phyloP scores from a whole-genome alignment of 1,140 invertebrate genomes.

The Ctenoplectra terminalis region DNA sequence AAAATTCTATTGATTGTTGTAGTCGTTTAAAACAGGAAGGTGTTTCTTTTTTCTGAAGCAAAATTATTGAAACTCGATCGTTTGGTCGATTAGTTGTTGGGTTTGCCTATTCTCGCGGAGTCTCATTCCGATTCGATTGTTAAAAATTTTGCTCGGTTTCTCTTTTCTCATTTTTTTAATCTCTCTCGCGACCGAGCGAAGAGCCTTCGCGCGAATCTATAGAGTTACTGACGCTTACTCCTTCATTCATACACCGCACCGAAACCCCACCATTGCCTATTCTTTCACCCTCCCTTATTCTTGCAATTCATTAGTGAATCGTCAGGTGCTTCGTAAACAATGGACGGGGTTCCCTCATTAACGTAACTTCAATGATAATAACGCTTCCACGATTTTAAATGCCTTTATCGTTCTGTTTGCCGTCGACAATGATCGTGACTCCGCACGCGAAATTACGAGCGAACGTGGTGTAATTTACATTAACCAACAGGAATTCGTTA shows the following conservation, averaged over 20 bases:
- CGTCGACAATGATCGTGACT: slow-evolving; percentile 51
- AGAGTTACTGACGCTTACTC: slow-evolving; percentile 34
- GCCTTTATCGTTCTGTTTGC: slow-evolving; percentile 14
- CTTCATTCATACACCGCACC: slow-evolving; percentile 13
- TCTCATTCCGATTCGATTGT: neutral
- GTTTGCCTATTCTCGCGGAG: neutral
- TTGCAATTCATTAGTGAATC: slow-evolving; percentile 63
- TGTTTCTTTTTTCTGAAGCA: neutral
- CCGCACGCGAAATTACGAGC: neutral
- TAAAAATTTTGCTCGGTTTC: neutral
- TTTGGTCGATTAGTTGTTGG: no score
- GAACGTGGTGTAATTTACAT: neutral
- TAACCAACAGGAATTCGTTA: neutral
- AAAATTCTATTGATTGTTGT: no score
- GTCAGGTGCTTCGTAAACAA: slow-evolving; percentile 54
- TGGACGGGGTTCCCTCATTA: slow-evolving; percentile 51
- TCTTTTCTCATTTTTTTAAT: neutral
- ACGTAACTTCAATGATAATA: slow-evolving; percentile 60
- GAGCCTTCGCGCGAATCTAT: slow-evolving; percentile 31
- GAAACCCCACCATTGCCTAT: neutral
- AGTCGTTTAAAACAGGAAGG: no score
- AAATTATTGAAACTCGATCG: neutral
- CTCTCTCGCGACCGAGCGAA: neutral
- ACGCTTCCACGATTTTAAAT: slow-evolving; percentile 59
- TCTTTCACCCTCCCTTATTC: slow-evolving; percentile 21